A percentile compares a stretch with the other conserved stretches of the same genome.
These are phyloP conservation scores for Maconellicoccus hirsutus DNA, from an alignment of 1,140 invertebrate species.

Conservation along the genomic window DNA sequence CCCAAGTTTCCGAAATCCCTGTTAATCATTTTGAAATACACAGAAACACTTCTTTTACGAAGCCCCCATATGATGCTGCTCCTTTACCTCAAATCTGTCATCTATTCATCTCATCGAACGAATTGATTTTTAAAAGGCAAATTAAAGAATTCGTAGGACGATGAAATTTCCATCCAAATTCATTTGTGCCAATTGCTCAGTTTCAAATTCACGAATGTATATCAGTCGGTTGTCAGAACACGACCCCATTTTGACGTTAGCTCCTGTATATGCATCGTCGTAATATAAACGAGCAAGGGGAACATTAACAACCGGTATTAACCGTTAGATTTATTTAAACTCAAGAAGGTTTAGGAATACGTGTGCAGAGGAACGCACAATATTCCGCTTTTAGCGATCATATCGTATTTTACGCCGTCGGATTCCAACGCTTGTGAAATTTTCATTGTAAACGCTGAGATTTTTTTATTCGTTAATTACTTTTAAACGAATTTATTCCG, in stretches of 20 bases:
- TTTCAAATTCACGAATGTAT: neutral
- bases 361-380: neutral
- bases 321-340: slow-evolving; percentile 4
- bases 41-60: too few species aligned
- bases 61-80: too few species aligned
- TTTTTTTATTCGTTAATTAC: too few species aligned
- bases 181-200: neutral
- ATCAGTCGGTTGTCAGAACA: slow-evolving; percentile 3
- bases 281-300: neutral
- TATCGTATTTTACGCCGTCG: neutral
- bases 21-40: too few species aligned
- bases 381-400: neutral
- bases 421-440: neutral
- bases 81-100: too few species aligned
- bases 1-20: too few species aligned
- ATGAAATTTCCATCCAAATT: too few species aligned
- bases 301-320: neutral
- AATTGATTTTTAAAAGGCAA: too few species aligned
- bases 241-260: slow-evolving; percentile 2
- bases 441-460: neutral
- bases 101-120: too few species aligned
- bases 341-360: neutral
- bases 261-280: neutral
- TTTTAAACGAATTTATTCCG: too few species aligned
- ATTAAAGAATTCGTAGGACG: too few species aligned